Base-by-base conservation (phyloP, 2,888 invertebrate species). In the Megaustenia siamemsis region DNA sequence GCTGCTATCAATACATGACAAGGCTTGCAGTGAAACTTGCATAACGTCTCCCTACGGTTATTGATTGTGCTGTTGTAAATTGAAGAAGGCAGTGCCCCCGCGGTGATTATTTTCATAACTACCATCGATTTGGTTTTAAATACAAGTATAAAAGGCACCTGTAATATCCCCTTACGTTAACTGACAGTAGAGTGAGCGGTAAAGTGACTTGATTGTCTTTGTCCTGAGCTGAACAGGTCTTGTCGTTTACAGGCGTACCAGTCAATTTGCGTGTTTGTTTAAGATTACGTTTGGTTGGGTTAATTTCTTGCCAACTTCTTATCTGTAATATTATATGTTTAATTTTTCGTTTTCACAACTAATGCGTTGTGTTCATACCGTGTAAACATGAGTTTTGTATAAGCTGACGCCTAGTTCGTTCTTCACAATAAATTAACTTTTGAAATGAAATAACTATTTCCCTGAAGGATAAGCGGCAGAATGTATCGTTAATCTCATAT, bases 131-230 rank as follows among this genome's bases (percentile, higher is more conserved):
- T 32, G 2, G 49, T 73, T 73, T 8, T 43, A 73, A 73, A 49
- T 32, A 28, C 73, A 49, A 32, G 49, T 49, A 73, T 73, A 73
- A 73, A 73, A 73, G 73, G 49, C 49, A 49, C 28, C 15, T 49
- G 32, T 73, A 73, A 73, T 73, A 73, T 73, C 49, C 73, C 32
- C 73, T 73, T 73, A 32, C 32, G 32, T 6, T 73, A 73, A 49
- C 32, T 18, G 32, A 49, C 28, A 24, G 32, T 49, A 49, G 32
- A 15, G 49, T 32, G 45, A 49, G 15, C 21, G 4, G 10, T 32
- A 15, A 40, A 15, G 49, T 35, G 21, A 35, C 32, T 49, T 15
- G 18, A 69, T 28, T 3, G 18, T 73, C 73, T 49, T 69, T 49
- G 45, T 32, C 32, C 28, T 49, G 5, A 15, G 73, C 21, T 1